These are phyloP conservation scores for Echeneis naucrates DNA, from an alignment of 2,797 vertebrate species.

Conservation along the genomic window DNA sequence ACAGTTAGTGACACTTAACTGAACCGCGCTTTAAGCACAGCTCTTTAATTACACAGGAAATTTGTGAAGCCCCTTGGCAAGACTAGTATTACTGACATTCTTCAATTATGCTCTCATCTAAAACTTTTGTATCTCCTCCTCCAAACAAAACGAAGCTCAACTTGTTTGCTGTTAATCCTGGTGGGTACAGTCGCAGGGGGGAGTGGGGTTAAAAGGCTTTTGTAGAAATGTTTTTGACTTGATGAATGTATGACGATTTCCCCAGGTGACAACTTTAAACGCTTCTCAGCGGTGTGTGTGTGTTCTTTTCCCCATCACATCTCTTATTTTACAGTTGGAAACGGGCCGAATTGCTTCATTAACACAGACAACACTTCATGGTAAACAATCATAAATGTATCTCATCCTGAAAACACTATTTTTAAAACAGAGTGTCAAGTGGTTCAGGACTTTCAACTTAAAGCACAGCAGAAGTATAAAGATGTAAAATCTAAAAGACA, in stretches of 20 bases:
- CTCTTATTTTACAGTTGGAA: constrained; percentile 20
- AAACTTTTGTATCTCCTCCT: constrained; percentile 1
- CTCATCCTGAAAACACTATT: background rate
- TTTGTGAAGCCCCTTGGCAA: constrained; percentile 17
- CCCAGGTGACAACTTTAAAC: constrained; percentile 22
- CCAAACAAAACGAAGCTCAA: constrained; percentile 5
- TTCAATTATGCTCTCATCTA: background rate
- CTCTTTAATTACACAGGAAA: constrained; percentile 33
- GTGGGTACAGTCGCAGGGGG: constrained; percentile 1
- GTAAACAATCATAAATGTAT: constrained; percentile 10
- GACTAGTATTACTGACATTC: constrained; percentile 9
- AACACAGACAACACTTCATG: background rate
- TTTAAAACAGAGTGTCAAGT: background rate
- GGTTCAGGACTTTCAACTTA: background rate
- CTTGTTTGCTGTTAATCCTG: constrained; percentile 2
- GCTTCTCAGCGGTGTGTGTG: constrained; percentile 22
- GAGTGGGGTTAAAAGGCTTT: background rate
- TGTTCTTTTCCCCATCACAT: constrained; percentile 17
- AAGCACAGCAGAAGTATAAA: constrained; percentile 9
- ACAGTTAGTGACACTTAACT: constrained; percentile 6
- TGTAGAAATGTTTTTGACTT: constrained; percentile 18
- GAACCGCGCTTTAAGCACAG: background rate
- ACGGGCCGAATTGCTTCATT: constrained; percentile 12
- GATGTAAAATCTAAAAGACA: background rate
- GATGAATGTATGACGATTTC: constrained; percentile 34